Base-by-base conservation (phyloP, 2,797 vertebrate genomes). In the Acanthurus tractus region DNA sequence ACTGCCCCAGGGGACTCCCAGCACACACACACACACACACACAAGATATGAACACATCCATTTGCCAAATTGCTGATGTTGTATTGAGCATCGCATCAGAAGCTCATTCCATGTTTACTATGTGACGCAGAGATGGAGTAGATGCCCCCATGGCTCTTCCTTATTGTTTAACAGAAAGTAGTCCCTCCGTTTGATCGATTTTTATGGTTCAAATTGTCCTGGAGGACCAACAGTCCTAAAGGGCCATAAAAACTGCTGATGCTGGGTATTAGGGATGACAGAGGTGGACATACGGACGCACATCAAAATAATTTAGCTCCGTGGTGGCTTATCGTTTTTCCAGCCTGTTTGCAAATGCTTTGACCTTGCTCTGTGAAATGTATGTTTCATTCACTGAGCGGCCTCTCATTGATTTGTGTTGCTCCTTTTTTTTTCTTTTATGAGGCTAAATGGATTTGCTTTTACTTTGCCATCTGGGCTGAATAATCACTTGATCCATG, bases 1-100 rank as follows among this genome's bases (percentile, higher is more conserved):
- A 3, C 62, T 66, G 71, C 86, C 92, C 76, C 76, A 14, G 83
- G 91, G 91, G 88, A 89, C 78, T 74, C 78, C 63, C 66, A 69
- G 77, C 84, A 74, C 74, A 62, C 81, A 74, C 70, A 56, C 72
- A 70, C 50, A 44, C 72, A 70, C 52, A 44, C 87, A 87, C 62
- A 80, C 75, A 67, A 85, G 61, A 77, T 77, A 78, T 84, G 80
- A 76, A 69, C 69, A 46, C 82, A 78, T 88, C 82, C 77, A 87
- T 92, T 92, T 89, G 76, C 76, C 82, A 90, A 92, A 92, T 89
- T 89, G 91, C 90, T 89, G 86, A 90, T 89, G 89, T 71, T 79
- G 87, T 89, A 85, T 75, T 81, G 78, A 90, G 86, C 74, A 70
- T 45, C 68, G 55, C 76, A 83, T 88, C 86, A 86, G 85, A 82